Evolutionary conservation across 2,113 vertebrate species (phyloP).

Genomic region (Merops nubicus): DNA sequence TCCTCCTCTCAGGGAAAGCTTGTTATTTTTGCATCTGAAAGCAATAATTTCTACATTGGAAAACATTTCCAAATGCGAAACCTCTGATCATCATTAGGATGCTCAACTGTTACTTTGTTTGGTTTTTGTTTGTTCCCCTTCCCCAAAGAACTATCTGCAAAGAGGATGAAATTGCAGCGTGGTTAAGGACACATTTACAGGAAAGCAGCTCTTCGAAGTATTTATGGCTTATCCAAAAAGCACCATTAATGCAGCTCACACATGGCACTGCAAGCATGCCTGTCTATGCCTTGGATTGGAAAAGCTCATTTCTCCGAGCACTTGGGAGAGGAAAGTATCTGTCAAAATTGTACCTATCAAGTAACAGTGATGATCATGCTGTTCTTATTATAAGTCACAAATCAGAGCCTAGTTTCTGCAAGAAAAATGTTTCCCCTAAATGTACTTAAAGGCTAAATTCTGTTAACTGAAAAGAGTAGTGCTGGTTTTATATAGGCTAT

Average conservation of each 20-base stretch:
- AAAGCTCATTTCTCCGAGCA: not conserved
- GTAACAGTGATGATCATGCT: not conserved
- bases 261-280: not conserved
- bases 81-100: conserved; percentile 48
- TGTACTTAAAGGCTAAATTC: not conserved
- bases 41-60: conserved; percentile 62
- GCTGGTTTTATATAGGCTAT: not conserved
- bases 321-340: not conserved
- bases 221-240: not conserved
- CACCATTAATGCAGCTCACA: not conserved
- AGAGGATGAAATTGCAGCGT: not conserved
- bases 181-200: not conserved
- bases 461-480: not conserved
- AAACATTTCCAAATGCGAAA: conserved; percentile 62
- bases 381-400: not conserved
- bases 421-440: not conserved
- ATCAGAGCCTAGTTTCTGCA: not conserved
- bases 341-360: not conserved
- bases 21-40: conserved; percentile 75
- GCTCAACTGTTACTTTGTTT: conserved; percentile 27
- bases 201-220: not conserved
- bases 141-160: not conserved
- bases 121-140: not conserved
- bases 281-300: not conserved
- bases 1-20: conserved; percentile 11